Base-by-base conservation (phyloP, 35 echinoderm and acorn worm genomes). In the Acanthaster planci region DNA sequence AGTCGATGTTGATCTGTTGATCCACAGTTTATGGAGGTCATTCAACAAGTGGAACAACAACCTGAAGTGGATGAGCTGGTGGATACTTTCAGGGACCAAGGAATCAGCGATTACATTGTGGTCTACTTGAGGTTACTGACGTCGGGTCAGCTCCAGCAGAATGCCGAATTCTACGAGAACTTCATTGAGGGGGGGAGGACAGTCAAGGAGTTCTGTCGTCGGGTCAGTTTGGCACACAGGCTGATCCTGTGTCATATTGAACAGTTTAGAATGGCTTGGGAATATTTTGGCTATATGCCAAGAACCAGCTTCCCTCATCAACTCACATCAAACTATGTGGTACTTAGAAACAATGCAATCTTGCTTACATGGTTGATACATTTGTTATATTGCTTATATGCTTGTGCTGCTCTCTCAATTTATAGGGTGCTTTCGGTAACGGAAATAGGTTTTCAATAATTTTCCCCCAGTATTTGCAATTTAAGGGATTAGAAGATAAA, bases 91-190 rank as follows among this genome's bases (percentile, higher is more conserved):
- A 82, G 83, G 52, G 96, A 99, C 60, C 95, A 99, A 58, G 92
- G 92, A 51, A 91, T 94, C 47, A 94, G 92, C 38, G 92, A 99
- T 83, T 99, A 99, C 40, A 53, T 99, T 19, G 96, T 99, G 14
- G 96, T 99, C 8, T 99, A 97, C 78, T 90, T 99, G 38, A 91
- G 96, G 59, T 77, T 99, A n/a, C 86, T 99, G 36, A 99, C 96
- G 5, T 99, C 96, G 18, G 92, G 88, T 54, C 87, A 99, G 58
- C 89, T 99, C 10, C 92, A 99, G 60, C 91, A 94, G 78, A 59
- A 93, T 15, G 77, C 85, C 4, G 92, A 91, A 17, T 99, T 99
- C 39, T 99, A 94, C 82, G 39, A 91, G 76, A 88, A 91, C 79
- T 99, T 99, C 68, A 78, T 99, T 10, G 96, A 99, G 86, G 96